These are phyloP conservation scores for Zapornia atra DNA, from an alignment of 2,113 vertebrate genomes.

Conservation along the genomic window DNA sequence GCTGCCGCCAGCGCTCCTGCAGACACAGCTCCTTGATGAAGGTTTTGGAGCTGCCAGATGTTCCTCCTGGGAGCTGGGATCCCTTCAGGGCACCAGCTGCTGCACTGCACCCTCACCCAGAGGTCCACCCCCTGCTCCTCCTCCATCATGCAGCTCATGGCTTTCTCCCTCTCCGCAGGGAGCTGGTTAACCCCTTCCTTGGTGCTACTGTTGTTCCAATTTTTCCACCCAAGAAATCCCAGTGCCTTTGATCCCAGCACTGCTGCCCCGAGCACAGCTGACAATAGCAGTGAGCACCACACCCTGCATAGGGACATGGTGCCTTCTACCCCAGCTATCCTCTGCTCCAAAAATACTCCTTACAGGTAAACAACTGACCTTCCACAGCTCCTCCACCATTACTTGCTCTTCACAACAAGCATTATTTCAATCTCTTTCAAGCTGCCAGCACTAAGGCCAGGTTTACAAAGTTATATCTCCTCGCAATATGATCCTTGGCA, in stretches of 20 bases:
- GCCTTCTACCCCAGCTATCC: background rate
- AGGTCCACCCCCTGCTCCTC: constrained; percentile 64
- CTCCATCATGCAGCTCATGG: constrained; percentile 4
- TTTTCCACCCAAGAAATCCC: background rate
- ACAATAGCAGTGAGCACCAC: background rate
- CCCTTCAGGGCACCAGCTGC: background rate
- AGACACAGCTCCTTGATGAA: background rate
- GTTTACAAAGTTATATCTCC: background rate
- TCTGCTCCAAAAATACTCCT: background rate
- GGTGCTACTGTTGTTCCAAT: background rate
- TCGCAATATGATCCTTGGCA: background rate
- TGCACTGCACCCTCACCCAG: background rate
- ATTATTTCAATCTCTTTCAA: background rate
- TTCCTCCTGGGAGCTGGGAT: background rate
- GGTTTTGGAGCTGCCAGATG: background rate
- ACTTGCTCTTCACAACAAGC: background rate
- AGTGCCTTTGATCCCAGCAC: background rate
- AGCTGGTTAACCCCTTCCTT: constrained; percentile 43
- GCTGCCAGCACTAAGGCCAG: background rate
- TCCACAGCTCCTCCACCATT: background rate
- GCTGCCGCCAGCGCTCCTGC: background rate
- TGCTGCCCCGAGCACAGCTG: no score
- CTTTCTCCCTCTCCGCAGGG: background rate
- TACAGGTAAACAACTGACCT: background rate
- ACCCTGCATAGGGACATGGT: rapidly evolving